These are phyloP conservation scores for Drosophila colorata DNA, from an alignment of 2,888 invertebrate species.

Conservation along the genomic window DNA sequence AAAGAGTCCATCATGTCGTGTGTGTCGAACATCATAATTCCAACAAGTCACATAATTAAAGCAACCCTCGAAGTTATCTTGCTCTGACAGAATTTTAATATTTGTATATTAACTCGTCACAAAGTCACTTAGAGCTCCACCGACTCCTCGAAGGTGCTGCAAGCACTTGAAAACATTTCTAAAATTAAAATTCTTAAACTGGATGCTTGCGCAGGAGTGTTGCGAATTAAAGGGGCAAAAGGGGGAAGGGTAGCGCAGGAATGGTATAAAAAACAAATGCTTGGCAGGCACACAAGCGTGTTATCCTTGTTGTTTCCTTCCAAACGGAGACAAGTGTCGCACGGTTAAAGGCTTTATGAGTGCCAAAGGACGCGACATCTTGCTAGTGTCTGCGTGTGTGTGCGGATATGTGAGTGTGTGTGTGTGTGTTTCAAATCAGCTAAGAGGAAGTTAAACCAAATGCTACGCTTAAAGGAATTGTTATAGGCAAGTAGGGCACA, in stretches of 20 bases:
- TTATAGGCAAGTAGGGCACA: not conserved
- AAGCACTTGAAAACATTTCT: slow-evolving; percentile 33
- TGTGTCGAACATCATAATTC: not conserved
- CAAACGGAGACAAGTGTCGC: slow-evolving; percentile 49
- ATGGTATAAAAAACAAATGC: slow-evolving; percentile 14
- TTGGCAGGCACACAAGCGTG: slow-evolving; percentile 10
- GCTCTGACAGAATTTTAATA: slow-evolving; percentile 45
- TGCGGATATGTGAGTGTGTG: not conserved
- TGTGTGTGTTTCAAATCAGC: slow-evolving; percentile 8
- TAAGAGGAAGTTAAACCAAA: slow-evolving; percentile 15
- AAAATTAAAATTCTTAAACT: slow-evolving; percentile 48
- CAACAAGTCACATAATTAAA: slow-evolving; percentile 26
- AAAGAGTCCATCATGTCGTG: slow-evolving; percentile 8
- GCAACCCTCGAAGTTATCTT: slow-evolving; percentile 11
- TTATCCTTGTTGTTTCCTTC: slow-evolving; percentile 22
- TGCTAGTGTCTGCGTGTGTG: not conserved
- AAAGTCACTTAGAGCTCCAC: slow-evolving; percentile 50
- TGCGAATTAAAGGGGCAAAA: not conserved
- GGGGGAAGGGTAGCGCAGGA: not conserved
- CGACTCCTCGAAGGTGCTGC: not conserved
- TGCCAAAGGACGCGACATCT: slow-evolving; percentile 39
- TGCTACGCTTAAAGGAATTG: slow-evolving; percentile 18
- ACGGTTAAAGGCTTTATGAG: slow-evolving; percentile 51
- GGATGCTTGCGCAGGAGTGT: not conserved
- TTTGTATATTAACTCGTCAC: slow-evolving; percentile 61